Base-by-base conservation (phyloP, 1,140 invertebrate genomes). In the Platyura marginata region DNA sequence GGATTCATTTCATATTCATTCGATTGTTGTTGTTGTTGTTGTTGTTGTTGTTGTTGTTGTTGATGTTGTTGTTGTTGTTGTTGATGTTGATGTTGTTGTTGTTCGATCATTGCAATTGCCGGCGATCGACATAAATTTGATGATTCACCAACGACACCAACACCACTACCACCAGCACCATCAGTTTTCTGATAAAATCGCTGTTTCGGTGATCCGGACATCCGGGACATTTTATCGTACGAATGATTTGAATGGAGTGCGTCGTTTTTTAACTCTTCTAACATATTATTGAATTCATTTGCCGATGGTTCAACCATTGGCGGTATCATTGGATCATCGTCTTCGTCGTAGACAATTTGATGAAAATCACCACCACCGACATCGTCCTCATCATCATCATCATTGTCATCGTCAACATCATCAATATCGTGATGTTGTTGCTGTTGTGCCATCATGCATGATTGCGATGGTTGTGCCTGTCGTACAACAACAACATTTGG, bases 341-440 rank as follows among this genome's bases (percentile, higher is more conserved):
- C n/a, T n/a, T n/a, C n/a, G n/a, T n/a, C n/a, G n/a, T n/a, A n/a
- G n/a, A n/a, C n/a, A n/a, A n/a, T n/a, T 15, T 32, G 21, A 15
- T 29, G 4, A 23, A 9, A 16, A 11, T 41, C 3, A 10, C 23
- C 13, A 25, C 4, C 3, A 11, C 25, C 21, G 4, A 41, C 25
- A 8, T 29, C 25, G 6, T 29, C 25, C 13, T 29, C 25, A 13
- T 29, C 25, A 29, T 29, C 6, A 13, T 25, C 57, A 55, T 1
- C 51, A 52, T 1, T 55, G 54, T 39, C 47, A 55, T 29, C 21
- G 11, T 52, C 43, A 4, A 48, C 49, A 20, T 65, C 57, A 19
- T 39, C 46, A 4, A 21, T n/a, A 35, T 19, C 11, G 3, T 49
- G 35, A 33, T 48, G 38, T 29, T 40, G 36, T 41, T 46, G 21